Conservation (phyloP, 2,888 invertebrate genomes). For the Pogonocherus hispidulus region DNA sequence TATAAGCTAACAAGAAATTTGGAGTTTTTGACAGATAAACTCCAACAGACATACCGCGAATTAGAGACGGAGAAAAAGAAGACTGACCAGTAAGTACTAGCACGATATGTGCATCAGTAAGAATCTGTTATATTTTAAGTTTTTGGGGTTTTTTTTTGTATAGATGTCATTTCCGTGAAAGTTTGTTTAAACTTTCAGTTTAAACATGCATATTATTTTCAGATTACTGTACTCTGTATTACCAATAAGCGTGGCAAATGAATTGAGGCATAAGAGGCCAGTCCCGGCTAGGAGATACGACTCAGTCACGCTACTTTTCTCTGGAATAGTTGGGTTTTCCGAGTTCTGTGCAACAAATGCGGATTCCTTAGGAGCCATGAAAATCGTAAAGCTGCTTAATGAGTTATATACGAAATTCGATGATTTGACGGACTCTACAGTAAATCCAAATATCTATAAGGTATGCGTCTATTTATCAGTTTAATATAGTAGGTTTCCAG, state of each 20-base stretch:
- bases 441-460: slow-evolving; percentile 96
- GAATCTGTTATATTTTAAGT: too few relatives aligned
- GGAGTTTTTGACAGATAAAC: slow-evolving; percentile 93
- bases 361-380: slow-evolving; percentile 94
- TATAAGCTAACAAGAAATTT: slow-evolving; percentile 95
- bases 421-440: slow-evolving; percentile 91
- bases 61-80: slow-evolving; percentile 95
- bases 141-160: too few relatives aligned
- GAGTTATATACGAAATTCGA: slow-evolving; percentile 95
- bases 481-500: too few relatives aligned
- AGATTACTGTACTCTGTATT: slow-evolving; percentile 94
- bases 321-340: slow-evolving; percentile 93
- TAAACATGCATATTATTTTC: slow-evolving; percentile 53
- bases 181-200: too few relatives aligned
- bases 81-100: slow-evolving; percentile 84
- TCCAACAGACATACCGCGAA: slow-evolving; percentile 94
- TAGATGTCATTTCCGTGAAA: too few relatives aligned
- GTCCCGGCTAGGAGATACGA: slow-evolving; percentile 92
- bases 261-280: slow-evolving; percentile 90
- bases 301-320: slow-evolving; percentile 92
- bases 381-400: slow-evolving; percentile 94
- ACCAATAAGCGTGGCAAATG: slow-evolving; percentile 95
- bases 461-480: slow-evolving; percentile 68
- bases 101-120: too few relatives aligned
- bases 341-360: slow-evolving; percentile 92